Conservation (phyloP, 2,888 invertebrate species). For the Cheilosia vernalis region DNA sequence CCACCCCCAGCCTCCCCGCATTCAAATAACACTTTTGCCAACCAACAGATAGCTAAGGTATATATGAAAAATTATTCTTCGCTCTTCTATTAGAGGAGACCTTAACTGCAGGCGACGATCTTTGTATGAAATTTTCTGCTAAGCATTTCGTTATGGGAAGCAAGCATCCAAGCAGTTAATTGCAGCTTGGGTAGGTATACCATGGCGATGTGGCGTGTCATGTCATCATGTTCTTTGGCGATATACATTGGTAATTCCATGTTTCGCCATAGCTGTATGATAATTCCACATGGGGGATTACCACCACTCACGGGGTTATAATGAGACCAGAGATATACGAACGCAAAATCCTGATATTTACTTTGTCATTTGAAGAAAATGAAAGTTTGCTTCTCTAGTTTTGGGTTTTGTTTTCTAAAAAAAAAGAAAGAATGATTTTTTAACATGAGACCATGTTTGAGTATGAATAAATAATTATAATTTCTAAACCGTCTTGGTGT, state of each 20-base stretch:
- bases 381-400: constrained; percentile 46
- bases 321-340: constrained; percentile 12
- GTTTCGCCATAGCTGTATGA: constrained; percentile 24
- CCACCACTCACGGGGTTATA: constrained; percentile 30
- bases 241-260: constrained; percentile 20
- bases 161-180: constrained; percentile 63
- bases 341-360: constrained; percentile 60
- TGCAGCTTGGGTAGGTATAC: constrained; percentile 34
- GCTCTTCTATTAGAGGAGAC: constrained; percentile 9
- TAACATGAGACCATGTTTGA: constrained; percentile 3
- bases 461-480: background rate
- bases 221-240: constrained; percentile 45
- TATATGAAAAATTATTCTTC: constrained; percentile 51
- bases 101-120: constrained; percentile 62
- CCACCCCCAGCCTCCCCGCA: constrained; percentile 12
- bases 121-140: constrained; percentile 31
- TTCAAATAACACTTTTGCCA: constrained; percentile 25
- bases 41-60: constrained; percentile 17
- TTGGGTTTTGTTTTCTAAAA: background rate
- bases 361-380: constrained; percentile 71
- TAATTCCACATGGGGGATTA: constrained; percentile 11
- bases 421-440: background rate
- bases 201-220: constrained; percentile 55
- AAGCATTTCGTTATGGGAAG: constrained; percentile 68
- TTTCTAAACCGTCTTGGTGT: background rate